phyloP scores from a whole-genome alignment of 1,140 invertebrate species.

The Eriosoma lanigerum region DNA sequence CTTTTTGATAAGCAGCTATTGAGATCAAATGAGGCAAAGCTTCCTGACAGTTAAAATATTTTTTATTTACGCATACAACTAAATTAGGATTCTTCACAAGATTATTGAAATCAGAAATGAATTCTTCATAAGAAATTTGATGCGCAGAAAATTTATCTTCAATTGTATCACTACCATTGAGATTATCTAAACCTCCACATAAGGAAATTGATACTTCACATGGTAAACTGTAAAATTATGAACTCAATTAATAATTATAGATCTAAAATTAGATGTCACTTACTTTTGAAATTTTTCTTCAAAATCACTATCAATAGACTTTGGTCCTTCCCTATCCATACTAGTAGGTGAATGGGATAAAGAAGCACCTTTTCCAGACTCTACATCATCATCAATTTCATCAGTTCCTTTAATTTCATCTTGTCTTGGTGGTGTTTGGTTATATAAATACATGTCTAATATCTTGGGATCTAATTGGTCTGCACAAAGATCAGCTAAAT shows the following conservation, averaged over 20 bases:
- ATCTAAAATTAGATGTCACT: neutral
- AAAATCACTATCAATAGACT: constrained; percentile 72
- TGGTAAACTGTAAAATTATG: constrained; percentile 34
- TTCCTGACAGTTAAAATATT: constrained; percentile 85
- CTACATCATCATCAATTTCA: constrained; percentile 68
- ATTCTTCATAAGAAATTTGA: constrained; percentile 79
- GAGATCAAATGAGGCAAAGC: constrained; percentile 86
- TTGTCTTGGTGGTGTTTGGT: constrained; percentile 38
- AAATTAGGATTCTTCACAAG: constrained; percentile 78
- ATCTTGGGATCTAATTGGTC: constrained; percentile 87
- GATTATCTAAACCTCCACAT: constrained; percentile 72
- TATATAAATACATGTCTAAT: constrained; percentile 72
- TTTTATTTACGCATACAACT: constrained; percentile 82
- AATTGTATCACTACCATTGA: constrained; percentile 62
- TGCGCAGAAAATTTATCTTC: constrained; percentile 74
- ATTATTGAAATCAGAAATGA: constrained; percentile 77
- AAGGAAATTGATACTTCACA: constrained; percentile 74
- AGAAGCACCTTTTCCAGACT: constrained; percentile 92
- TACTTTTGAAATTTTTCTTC: constrained; percentile 63
- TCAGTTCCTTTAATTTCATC: constrained; percentile 46
- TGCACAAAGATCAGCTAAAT: constrained; percentile 87
- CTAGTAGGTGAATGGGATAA: constrained; percentile 91
- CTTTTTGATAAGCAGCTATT: constrained; percentile 52
- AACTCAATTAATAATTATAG: neutral
- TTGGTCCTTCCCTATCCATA: constrained; percentile 60